A percentile compares a stretch with the other conserved stretches of the same genome.
Evolutionary conservation across 2,888 invertebrate genomes (phyloP).

Genomic region (Fissipunctia ypsillon): DNA sequence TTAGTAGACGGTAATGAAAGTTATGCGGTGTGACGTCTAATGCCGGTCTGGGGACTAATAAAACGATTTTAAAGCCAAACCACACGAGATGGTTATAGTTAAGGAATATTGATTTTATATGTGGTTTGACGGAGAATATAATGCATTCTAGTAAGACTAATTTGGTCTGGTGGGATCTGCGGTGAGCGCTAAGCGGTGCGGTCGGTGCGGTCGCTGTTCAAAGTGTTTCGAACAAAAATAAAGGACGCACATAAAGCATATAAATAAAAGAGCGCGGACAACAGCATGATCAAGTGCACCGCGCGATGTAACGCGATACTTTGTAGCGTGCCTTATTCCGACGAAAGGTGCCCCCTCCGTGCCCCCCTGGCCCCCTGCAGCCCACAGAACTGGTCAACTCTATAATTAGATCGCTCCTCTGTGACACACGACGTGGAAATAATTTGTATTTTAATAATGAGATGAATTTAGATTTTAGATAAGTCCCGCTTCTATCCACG

Average conservation of each 20-base stretch:
- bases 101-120: conserved; percentile 79
- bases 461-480: conserved; percentile 63
- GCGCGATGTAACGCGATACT: conserved; percentile 87
- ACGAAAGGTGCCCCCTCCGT: conserved; percentile 59
- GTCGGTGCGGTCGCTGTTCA: conserved; percentile 81
- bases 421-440: conserved; percentile 69
- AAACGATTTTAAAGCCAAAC: conserved; percentile 66
- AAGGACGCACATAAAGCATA: conserved; percentile 74
- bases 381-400: conserved; percentile 72
- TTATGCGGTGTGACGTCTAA: conserved; percentile 66
- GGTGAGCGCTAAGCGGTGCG: conserved; percentile 82
- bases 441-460: conserved; percentile 67
- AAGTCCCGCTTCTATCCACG: conserved; percentile 36
- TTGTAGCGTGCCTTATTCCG: conserved; percentile 81
- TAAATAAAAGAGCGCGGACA: conserved; percentile 85
- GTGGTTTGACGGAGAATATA: conserved; percentile 71
- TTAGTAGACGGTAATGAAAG: conserved; percentile 71
- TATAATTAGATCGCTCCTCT: conserved; percentile 81
- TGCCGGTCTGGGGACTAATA: conserved; percentile 61
- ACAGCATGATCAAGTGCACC: conserved; percentile 88
- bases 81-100: conserved; percentile 70
- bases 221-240: conserved; percentile 83
- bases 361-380: conserved; percentile 55
- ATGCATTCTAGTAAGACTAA: conserved; percentile 73
- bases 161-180: conserved; percentile 73